Conservation (phyloP, 2,113 vertebrate species). For the Cebus imitator region DNA sequence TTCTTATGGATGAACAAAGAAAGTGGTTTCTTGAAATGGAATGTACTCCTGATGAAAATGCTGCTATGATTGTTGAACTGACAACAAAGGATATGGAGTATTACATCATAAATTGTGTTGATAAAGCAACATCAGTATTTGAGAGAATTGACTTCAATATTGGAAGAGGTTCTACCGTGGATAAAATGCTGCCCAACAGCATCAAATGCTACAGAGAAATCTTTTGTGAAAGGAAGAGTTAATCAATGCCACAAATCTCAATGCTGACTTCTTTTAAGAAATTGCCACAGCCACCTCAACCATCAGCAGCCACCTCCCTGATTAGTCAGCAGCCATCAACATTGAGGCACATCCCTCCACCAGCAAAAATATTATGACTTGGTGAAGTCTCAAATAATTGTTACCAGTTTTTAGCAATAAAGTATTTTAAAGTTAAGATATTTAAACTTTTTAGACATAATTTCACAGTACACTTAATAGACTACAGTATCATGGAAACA, state of each 20-base stretch:
- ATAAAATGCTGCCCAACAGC: background rate
- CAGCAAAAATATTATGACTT: background rate
- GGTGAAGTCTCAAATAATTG: background rate
- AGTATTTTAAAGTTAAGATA: background rate
- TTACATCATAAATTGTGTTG: too few relatives aligned
- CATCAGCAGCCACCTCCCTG: background rate
- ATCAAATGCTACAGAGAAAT: background rate
- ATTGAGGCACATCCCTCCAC: background rate
- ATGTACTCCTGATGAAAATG: too few relatives aligned
- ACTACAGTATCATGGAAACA: background rate
- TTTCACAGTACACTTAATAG: background rate
- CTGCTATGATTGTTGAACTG: too few relatives aligned
- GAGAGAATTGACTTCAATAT: background rate
- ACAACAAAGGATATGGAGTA: too few relatives aligned
- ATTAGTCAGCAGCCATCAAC: background rate
- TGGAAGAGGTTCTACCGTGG: background rate
- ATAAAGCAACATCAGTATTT: background rate
- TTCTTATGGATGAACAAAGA: too few relatives aligned
- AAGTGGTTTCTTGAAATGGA: too few relatives aligned
- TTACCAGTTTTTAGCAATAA: background rate
- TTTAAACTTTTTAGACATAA: background rate
- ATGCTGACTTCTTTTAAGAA: background rate
- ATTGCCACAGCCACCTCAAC: background rate
- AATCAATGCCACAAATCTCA: background rate
- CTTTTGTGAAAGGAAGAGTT: background rate